Evolutionary conservation across 2,797 vertebrate species (phyloP), one percentile per base, ranked within the genome.

Genomic region (Pipistrellus pygmaeus): DNA sequence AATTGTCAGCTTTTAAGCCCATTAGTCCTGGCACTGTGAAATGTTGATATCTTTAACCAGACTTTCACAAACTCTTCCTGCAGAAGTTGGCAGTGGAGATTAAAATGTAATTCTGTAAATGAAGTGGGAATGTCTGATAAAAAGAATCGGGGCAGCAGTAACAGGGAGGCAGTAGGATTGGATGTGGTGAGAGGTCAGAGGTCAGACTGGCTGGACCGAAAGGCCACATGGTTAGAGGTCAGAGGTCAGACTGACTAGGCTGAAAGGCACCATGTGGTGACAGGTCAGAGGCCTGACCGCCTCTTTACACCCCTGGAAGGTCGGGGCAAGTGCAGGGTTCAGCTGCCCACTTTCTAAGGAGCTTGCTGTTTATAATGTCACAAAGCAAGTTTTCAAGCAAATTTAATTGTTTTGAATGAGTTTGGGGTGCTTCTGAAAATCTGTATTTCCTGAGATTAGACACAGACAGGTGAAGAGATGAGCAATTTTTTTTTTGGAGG

Each of bases 1-100:
- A 95, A 97, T 97, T 94, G 92, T 38, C 44, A 84, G 91, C 87
- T 93, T 94, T 95, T 96, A 92, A 95, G 77, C 44, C 82, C 75
- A 93, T 93, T 96, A 92, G 84, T 95, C 88, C 68, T 73, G 94
- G 88, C 71, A 48, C 46, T 48, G 96, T 96, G 94, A 85, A 94
- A 95, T 95, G 90, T 94, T 78, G 77, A 3, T 94, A 73, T 68
- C 80, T 91, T 66, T 76, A 94, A 66, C 68, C 87, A 8, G 64
- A 83, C 95, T 97, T 96, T 95, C 95, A 95, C 81, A 94, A 27
- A 93, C 66, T 88, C 66, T 44, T 46, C 64, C 73, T 83, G 51
- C 66, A 84, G 0, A 64, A 41, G 53, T 5, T 15, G 44, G 25
- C 30, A 53, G 53, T 51, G 66, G 86, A 68, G 71, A 55, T 82